Conservation (phyloP, 2,113 vertebrate genomes). For the Halcyon malimbica region DNA sequence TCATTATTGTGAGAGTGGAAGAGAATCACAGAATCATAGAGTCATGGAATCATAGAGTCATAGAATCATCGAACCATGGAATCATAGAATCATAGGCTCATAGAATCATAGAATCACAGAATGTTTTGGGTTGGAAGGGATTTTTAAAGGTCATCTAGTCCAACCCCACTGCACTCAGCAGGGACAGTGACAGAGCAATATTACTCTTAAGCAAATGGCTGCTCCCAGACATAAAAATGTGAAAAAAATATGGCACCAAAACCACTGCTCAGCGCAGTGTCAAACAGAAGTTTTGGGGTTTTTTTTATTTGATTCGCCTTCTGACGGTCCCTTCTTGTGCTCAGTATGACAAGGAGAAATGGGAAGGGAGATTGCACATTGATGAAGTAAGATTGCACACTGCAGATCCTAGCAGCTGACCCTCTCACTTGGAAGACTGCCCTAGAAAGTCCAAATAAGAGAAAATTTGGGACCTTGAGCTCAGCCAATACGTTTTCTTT, state of each 20-base stretch:
- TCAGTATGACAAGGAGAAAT: background rate
- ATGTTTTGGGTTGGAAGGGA: background rate
- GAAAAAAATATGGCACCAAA: background rate
- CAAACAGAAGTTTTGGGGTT: background rate
- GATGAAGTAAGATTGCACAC: background rate
- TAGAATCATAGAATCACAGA: too few species aligned
- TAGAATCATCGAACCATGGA: too few species aligned
- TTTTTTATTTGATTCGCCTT: background rate
- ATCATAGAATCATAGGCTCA: background rate
- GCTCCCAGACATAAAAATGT: background rate
- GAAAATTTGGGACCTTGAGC: background rate
- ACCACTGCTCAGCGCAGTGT: background rate
- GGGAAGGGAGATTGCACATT: rapidly evolving
- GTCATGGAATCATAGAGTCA: too few species aligned
- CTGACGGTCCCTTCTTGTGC: background rate
- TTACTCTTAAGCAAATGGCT: background rate
- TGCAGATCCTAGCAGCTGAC: background rate
- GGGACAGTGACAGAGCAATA: too few species aligned
- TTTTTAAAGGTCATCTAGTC: background rate
- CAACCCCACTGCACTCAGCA: background rate
- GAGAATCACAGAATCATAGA: background rate
- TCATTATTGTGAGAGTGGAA: background rate
- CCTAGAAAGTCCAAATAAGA: background rate
- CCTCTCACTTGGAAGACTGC: background rate
- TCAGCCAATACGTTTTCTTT: background rate